phyloP scores from a whole-genome alignment of 2,113 vertebrate species.

The Peromyscus leucopus region DNA sequence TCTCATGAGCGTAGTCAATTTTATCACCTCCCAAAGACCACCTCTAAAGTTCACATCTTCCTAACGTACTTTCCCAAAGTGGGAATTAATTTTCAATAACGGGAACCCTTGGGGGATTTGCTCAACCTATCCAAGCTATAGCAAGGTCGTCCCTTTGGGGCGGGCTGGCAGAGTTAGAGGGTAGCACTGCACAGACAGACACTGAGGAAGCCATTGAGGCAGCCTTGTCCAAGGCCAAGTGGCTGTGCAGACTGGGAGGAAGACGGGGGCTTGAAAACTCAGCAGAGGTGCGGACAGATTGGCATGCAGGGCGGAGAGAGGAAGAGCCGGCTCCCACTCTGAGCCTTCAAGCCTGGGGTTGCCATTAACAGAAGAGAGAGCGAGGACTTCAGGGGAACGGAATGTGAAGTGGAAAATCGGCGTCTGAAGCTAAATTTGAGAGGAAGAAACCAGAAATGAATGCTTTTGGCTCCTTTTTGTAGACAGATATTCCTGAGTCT shows the following conservation, averaged over 20 bases:
- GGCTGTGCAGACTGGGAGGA: background rate
- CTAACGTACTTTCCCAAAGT: background rate
- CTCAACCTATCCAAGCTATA: background rate
- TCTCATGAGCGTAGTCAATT: background rate
- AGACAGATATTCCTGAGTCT: slow-evolving; percentile 36
- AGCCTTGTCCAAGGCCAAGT: background rate
- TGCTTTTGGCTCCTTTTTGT: background rate
- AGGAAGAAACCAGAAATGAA: slow-evolving; percentile 49
- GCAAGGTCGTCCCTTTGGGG: background rate
- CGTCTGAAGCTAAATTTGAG: slow-evolving; percentile 30
- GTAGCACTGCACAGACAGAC: background rate
- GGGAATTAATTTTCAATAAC: background rate
- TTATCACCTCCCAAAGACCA: background rate
- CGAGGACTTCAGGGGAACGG: slow-evolving; percentile 43
- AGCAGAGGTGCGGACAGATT: background rate
- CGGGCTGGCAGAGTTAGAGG: background rate
- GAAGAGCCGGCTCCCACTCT: background rate
- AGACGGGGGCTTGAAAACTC: background rate
- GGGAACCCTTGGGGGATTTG: background rate
- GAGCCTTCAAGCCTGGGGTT: slow-evolving; percentile 43
- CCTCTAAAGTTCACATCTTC: background rate
- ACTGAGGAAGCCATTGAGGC: slow-evolving; percentile 34
- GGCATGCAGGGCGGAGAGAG: background rate
- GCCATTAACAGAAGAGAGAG: slow-evolving; percentile 60
- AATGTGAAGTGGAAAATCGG: slow-evolving; percentile 73